A percentile compares a stretch with the other conserved stretches of the same genome.
Conservation (phyloP, 2,888 invertebrate genomes). For the Chrysotoxum bicinctum region DNA sequence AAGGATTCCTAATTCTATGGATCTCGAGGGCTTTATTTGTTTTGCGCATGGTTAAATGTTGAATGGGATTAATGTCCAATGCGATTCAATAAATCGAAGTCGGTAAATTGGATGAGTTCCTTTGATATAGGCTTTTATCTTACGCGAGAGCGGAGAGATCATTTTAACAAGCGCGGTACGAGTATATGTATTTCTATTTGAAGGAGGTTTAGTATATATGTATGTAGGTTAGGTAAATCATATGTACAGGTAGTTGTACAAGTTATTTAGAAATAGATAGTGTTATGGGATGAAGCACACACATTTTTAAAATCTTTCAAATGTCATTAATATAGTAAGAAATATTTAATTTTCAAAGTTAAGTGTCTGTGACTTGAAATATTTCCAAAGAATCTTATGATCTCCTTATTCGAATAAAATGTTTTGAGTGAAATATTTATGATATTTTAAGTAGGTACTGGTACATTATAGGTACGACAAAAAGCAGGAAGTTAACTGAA, state of each 20-base stretch:
- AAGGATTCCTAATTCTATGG: constrained; percentile 1
- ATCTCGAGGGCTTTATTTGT: constrained; percentile 70
- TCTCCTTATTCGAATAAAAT: too few species aligned
- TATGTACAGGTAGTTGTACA: background rate
- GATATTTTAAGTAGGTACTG: too few species aligned
- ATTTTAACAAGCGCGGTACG: constrained; percentile 38
- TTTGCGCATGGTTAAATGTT: constrained; percentile 71
- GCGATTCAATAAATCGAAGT: constrained; percentile 72
- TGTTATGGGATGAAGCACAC: too few species aligned
- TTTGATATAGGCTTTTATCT: constrained; percentile 53
- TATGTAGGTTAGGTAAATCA: background rate
- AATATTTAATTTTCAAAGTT: too few species aligned
- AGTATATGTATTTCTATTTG: background rate
- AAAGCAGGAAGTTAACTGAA: too few species aligned
- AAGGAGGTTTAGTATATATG: background rate
- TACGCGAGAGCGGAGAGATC: constrained; percentile 25
- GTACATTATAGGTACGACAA: too few species aligned
- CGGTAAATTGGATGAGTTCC: constrained; percentile 61
- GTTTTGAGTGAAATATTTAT: too few species aligned
- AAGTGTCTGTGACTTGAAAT: too few species aligned
- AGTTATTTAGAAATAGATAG: too few species aligned
- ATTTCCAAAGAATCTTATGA: too few species aligned
- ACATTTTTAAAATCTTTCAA: too few species aligned
- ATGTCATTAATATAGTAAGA: too few species aligned
- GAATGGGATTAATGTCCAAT: constrained; percentile 72